Percentiles rank a stretch among this genome's conserved stretches.
Evolutionary conservation across 1,140 invertebrate species (phyloP).

Genomic region (Trichonephila clavata): DNA sequence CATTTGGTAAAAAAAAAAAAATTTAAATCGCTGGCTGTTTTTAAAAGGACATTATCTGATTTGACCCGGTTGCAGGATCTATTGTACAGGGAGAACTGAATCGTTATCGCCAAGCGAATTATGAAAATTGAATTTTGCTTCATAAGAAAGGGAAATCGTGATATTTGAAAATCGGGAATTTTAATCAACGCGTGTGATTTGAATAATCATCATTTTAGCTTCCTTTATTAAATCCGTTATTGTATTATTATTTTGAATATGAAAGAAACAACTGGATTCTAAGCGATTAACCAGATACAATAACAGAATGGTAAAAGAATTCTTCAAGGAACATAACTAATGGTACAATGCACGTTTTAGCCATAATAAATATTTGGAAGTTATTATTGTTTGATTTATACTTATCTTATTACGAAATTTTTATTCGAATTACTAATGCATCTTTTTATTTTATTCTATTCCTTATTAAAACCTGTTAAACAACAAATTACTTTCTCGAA

Average conservation of each 20-base stretch:
- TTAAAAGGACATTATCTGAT: conserved; percentile 43
- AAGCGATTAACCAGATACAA: no score
- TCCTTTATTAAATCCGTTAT: not conserved
- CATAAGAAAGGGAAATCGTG: not conserved
- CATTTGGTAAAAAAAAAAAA: conserved; percentile 13
- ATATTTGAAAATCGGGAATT: not conserved
- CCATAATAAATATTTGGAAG: no score
- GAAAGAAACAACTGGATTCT: not conserved
- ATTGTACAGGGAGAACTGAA: conserved; percentile 12
- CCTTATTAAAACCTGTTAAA: no score
- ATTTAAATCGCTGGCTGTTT: not conserved
- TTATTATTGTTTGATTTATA: no score
- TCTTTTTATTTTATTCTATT: no score
- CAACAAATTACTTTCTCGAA: no score
- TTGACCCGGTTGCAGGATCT: conserved; percentile 19
- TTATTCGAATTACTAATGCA: no score
- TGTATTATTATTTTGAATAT: not conserved
- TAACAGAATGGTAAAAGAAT: no score
- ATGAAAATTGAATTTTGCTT: conserved; percentile 6
- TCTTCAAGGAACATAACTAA: no score
- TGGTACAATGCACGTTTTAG: no score
- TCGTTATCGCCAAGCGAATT: not conserved
- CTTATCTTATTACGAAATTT: no score
- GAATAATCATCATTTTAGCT: not conserved
- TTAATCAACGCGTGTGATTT: not conserved